Conservation (phyloP, 2,888 invertebrate genomes). For the Diarsia dahlii region DNA sequence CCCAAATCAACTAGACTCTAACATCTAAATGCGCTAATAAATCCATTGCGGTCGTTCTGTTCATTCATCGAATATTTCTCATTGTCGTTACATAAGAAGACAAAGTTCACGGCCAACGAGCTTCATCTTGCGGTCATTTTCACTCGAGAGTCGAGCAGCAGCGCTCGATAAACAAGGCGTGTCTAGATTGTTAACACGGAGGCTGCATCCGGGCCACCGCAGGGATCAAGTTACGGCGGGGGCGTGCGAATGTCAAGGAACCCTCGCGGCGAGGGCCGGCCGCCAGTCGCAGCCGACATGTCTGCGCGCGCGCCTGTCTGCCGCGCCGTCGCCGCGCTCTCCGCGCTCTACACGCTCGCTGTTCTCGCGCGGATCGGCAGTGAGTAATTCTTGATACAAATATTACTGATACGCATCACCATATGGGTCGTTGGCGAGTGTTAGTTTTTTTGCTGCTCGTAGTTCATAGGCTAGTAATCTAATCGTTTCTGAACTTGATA, state of each 20-base stretch:
- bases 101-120: constrained; percentile 86
- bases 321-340: constrained; percentile 57
- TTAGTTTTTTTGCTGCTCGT: neutral
- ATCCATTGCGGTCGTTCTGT: constrained; percentile 59
- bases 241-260: constrained; percentile 90
- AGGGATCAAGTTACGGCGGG: constrained; percentile 84
- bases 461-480: neutral
- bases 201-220: constrained; percentile 89
- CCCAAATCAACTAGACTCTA: constrained; percentile 34
- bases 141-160: constrained; percentile 78
- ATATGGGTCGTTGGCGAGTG: neutral
- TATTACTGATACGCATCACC: constrained; percentile 5
- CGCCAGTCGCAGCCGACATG: constrained; percentile 86
- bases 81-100: constrained; percentile 80
- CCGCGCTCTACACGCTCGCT: constrained; percentile 65
- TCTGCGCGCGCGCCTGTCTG: constrained; percentile 83
- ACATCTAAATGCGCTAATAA: constrained; percentile 48
- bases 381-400: constrained; percentile 72
- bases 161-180: constrained; percentile 82
- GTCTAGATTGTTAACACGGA: constrained; percentile 87
- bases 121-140: constrained; percentile 77
- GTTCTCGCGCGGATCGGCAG: constrained; percentile 72
- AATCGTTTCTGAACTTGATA: neutral
- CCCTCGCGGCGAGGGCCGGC: constrained; percentile 75
- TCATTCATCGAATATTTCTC: constrained; percentile 76